Evolutionary conservation across 2,888 invertebrate species (phyloP), one percentile per base, ranked within the genome.

Genomic region (Stenodema calcarata): DNA sequence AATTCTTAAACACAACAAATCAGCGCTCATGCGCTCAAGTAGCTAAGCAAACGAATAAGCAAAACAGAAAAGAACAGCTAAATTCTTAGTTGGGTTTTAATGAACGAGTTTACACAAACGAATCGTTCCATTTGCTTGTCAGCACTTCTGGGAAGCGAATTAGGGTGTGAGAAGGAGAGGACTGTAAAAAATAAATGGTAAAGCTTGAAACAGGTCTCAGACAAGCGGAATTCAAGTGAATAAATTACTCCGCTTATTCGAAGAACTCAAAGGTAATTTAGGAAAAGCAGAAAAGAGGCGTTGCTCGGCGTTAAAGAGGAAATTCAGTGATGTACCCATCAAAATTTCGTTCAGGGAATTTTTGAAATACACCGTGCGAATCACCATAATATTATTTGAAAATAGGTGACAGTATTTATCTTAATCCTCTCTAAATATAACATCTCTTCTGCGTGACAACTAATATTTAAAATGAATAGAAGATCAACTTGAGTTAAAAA

Each of bases 81-180:
- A 73, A 35, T 73, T 73, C 73, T 35, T 73, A 35, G 35, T 35
- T 18, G 73, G 35, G 41, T 16, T 73, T 35, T 30, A 73, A 73
- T 41, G 73, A 73, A 73, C 41, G 73, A 35, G 73, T 73, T 73
- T 18, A 28, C 73, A 35, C 35, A 73, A 73, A 73, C 73, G 73
- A 73, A 73, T 73, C 73, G 73, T 73, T 73, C 28, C 73, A 73
- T 73, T 73, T 41, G 16, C 73, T 41, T 30, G 30, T 73, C 35
- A 73, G 73, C 62, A 62, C 62, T 23, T 62, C 62, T 62, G 62
- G 50, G 23, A 23, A 62, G 62, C 23, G 62, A 62, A 62, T 62
- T 62, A 23, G 62, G 62, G 23, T 2, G 62, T 9, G 18, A 12
- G 23, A 27, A 12, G 62, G 23, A 23, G 23, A 23, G 62, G 62